Percentiles rank a stretch among this genome's conserved stretches.
Evolutionary conservation across 1,140 invertebrate genomes (phyloP).

Genomic region (Drosophila mojavensis): DNA sequence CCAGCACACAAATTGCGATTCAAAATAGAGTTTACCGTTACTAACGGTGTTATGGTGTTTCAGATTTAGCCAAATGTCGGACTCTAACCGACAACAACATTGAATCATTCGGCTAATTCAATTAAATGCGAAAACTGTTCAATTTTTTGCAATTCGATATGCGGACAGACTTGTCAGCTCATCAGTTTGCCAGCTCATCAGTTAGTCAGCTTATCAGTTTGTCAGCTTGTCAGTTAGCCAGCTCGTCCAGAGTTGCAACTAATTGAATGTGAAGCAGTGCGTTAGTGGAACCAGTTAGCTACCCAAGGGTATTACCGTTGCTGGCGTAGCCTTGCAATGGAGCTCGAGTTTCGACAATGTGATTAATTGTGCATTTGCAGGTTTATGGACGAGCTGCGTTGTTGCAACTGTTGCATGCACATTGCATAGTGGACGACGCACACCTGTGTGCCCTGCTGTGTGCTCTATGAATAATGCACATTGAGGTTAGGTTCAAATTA

Average conservation of each 20-base stretch:
- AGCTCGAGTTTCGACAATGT: slow-evolving; percentile 47
- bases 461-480: slow-evolving; percentile 33
- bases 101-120: background rate
- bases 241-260: background rate
- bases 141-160: slow-evolving; percentile 7
- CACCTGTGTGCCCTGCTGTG: too few relatives aligned
- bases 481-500: slow-evolving; percentile 2
- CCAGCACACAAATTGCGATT: slow-evolving; percentile 30
- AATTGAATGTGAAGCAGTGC: slow-evolving; percentile 2
- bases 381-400: slow-evolving; percentile 3
- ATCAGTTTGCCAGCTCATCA: background rate
- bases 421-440: background rate
- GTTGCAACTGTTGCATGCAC: slow-evolving; percentile 28
- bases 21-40: slow-evolving; percentile 18
- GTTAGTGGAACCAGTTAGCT: background rate
- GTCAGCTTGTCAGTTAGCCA: background rate
- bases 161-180: background rate
- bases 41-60: slow-evolving; percentile 17
- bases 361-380: slow-evolving; percentile 54
- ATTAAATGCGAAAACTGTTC: slow-evolving; percentile 29
- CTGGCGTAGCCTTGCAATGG: background rate
- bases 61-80: background rate
- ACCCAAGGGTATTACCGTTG: background rate
- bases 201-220: too few relatives aligned
- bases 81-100: background rate